Evolutionary conservation across 2,888 invertebrate species (phyloP).

Genomic region (Brachynemurus nebulosus): DNA sequence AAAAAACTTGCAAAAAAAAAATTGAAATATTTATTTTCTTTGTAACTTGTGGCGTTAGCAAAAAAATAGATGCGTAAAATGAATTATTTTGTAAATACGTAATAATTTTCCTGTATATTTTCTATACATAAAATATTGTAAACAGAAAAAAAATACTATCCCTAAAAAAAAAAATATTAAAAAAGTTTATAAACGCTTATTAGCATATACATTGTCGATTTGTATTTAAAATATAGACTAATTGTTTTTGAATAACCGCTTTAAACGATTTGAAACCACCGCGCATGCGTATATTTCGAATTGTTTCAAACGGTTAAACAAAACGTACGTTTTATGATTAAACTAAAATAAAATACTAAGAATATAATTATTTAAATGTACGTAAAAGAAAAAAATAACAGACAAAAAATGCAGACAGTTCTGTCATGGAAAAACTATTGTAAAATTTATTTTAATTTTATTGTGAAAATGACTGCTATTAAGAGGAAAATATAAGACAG

Average conservation of each 20-base stretch:
- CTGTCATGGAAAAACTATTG: background rate
- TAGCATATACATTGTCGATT: too few species aligned
- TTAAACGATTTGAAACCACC: too few species aligned
- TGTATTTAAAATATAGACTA: too few species aligned
- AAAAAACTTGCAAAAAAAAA: background rate
- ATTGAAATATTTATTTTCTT: background rate
- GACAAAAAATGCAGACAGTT: background rate
- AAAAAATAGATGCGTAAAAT: background rate
- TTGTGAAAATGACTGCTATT: slow-evolving; percentile 2
- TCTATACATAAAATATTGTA: background rate
- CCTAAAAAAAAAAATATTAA: background rate
- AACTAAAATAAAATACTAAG: background rate
- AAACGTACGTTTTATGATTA: too few species aligned
- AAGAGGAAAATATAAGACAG: background rate
- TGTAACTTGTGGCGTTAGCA: slow-evolving; percentile 1
- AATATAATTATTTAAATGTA: slow-evolving; percentile 1
- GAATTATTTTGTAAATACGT: background rate
- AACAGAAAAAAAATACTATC: background rate
- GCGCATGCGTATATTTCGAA: too few species aligned
- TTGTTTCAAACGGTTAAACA: too few species aligned
- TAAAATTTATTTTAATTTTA: background rate
- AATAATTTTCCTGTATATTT: slow-evolving; percentile 4
- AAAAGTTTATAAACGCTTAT: slow-evolving; percentile 6
- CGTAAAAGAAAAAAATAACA: background rate
- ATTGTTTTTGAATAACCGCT: too few species aligned